Percentiles rank a stretch among this genome's conserved stretches.
These are phyloP conservation scores for Propsilocerus akamusi DNA, from an alignment of 1,140 invertebrate genomes.

Conservation along the genomic window DNA sequence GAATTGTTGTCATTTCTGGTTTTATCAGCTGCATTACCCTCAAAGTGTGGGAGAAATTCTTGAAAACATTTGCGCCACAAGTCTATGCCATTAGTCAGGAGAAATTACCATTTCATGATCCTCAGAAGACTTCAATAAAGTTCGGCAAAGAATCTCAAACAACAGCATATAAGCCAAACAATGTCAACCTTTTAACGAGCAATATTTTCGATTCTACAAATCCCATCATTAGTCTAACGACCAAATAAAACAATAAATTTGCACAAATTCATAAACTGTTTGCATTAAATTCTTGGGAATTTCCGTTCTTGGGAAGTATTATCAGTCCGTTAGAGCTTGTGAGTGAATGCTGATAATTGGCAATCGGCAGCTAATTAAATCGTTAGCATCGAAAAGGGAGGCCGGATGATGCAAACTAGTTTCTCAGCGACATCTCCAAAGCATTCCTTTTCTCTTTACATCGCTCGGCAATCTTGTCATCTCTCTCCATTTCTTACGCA, in stretches of 20 bases:
- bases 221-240: background rate
- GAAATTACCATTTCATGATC: background rate
- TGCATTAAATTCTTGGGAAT: background rate
- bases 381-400: too few species aligned
- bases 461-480: too few species aligned
- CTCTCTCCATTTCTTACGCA: background rate
- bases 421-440: too few species aligned
- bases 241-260: constrained; percentile 1
- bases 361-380: too few species aligned
- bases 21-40: background rate
- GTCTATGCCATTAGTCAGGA: background rate
- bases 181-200: background rate
- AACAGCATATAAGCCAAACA: background rate
- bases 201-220: background rate
- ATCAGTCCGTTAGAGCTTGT: too few species aligned
- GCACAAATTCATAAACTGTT: background rate
- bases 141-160: background rate
- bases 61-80: background rate
- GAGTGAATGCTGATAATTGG: too few species aligned
- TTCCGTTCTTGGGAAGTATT: background rate
- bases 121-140: background rate
- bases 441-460: too few species aligned
- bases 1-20: constrained; percentile 72
- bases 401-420: too few species aligned
- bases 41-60: background rate